These are phyloP conservation scores for Sebastes variabilis DNA, from an alignment of 2,797 vertebrate genomes.

Conservation along the genomic window DNA sequence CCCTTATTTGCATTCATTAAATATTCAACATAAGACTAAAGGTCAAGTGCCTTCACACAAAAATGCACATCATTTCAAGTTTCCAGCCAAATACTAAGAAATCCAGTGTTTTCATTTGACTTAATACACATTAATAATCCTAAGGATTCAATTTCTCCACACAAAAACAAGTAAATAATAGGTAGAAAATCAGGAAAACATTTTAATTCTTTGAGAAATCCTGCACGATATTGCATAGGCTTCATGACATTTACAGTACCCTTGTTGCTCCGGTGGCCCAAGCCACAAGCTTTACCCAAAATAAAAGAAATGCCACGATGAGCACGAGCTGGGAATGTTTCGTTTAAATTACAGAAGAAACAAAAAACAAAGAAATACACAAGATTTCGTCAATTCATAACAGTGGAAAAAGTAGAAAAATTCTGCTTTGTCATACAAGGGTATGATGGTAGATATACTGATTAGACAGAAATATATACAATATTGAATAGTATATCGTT, in stretches of 20 bases:
- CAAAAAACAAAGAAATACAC: neutral
- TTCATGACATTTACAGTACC: neutral
- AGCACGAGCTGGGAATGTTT: slow-evolving; percentile 43
- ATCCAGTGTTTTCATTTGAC: slow-evolving; percentile 35
- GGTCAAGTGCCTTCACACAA: neutral
- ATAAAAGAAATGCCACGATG: neutral
- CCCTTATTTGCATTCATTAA: slow-evolving; percentile 7
- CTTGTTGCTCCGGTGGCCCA: neutral
- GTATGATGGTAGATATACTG: neutral
- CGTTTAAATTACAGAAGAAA: neutral
- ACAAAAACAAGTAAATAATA: neutral
- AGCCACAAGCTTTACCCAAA: neutral
- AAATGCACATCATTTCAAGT: neutral
- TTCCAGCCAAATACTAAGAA: neutral
- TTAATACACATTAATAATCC: neutral
- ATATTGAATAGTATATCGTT: neutral
- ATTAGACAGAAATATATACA: slow-evolving; percentile 1
- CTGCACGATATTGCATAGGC: slow-evolving; percentile 38
- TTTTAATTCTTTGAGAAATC: neutral
- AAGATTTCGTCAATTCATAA: neutral
- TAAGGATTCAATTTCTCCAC: neutral
- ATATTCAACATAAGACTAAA: slow-evolving; percentile 21
- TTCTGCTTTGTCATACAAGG: neutral
- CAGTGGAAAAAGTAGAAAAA: neutral
- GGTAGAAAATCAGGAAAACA: neutral